phyloP scores from a whole-genome alignment of 2,797 vertebrate genomes.

The Acanthurus tractus region DNA sequence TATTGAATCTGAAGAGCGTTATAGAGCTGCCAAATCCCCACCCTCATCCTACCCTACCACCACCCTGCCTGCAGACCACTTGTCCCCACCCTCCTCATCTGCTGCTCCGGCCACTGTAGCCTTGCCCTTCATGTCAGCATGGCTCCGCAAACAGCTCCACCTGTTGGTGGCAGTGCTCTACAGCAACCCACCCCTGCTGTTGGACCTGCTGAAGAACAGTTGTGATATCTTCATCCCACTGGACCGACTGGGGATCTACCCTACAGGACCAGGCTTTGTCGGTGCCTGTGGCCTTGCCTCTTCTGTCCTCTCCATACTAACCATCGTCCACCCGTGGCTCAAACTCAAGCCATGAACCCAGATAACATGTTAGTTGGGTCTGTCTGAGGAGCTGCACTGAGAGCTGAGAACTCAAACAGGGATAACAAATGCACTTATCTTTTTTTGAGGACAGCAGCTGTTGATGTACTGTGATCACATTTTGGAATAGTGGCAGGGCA shows the following conservation, averaged over 20 bases:
- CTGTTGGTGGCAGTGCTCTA: conserved; percentile 85
- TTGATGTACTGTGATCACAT: neutral
- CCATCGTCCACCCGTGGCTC: conserved; percentile 92
- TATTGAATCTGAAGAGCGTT: conserved; percentile 84
- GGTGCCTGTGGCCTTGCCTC: conserved; percentile 92
- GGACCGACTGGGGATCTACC: conserved; percentile 89
- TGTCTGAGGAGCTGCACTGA: neutral
- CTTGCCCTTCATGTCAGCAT: conserved; percentile 39
- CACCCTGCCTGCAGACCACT: neutral
- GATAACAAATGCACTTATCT: neutral
- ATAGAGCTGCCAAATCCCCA: conserved; percentile 34
- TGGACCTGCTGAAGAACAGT: conserved; percentile 91
- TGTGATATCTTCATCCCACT: conserved; percentile 91
- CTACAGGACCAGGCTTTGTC: conserved; percentile 85
- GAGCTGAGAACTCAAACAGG: neutral
- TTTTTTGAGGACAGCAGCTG: neutral
- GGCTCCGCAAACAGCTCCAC: conserved; percentile 78
- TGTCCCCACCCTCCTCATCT: conserved; percentile 14
- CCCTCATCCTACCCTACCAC: neutral
- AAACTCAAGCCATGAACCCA: conserved; percentile 91
- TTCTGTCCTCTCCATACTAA: conserved; percentile 91
- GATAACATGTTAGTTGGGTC: neutral
- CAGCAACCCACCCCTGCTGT: conserved; percentile 90
- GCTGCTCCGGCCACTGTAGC: conserved; percentile 10
- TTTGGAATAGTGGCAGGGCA: neutral